A percentile compares a stretch with the other conserved stretches of the same genome.
Conservation (phyloP, 2,888 invertebrate species). For the Poecilobothrus nobilitatus region DNA sequence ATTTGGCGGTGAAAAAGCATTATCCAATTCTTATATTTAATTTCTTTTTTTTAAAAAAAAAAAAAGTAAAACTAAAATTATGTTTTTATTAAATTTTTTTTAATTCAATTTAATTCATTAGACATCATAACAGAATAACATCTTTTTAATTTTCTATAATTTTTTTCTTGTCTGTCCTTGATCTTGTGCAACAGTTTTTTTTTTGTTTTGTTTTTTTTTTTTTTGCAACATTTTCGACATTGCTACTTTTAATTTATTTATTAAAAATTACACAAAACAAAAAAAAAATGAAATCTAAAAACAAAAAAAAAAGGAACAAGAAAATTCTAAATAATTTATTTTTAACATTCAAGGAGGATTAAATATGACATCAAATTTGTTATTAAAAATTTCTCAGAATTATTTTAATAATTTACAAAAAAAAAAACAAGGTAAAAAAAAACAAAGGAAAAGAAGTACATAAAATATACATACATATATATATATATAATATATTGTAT, state of each 20-base stretch:
- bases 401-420: not conserved
- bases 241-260: not conserved
- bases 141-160: not conserved
- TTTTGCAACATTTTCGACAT: not conserved
- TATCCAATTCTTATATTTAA: too few relatives aligned
- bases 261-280: not conserved
- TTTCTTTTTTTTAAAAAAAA: too few relatives aligned
- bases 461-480: too few relatives aligned
- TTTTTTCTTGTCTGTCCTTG: too few relatives aligned
- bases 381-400: constrained; percentile 1
- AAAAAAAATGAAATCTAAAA: not conserved
- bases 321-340: too few relatives aligned
- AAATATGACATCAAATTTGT: constrained; percentile 6
- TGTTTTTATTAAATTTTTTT: too few relatives aligned
- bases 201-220: not conserved
- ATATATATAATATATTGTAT: too few relatives aligned
- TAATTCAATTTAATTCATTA: too few relatives aligned
- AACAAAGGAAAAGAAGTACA: too few relatives aligned
- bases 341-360: not conserved
- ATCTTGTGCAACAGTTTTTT: not conserved
- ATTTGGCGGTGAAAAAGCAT: too few relatives aligned
- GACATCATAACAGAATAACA: not conserved
- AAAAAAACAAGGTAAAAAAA: not conserved
- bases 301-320: not conserved
- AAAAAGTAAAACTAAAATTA: too few relatives aligned